These are phyloP conservation scores for Limnephilus lunatus DNA, from an alignment of 2,888 invertebrate genomes.

Conservation along the genomic window DNA sequence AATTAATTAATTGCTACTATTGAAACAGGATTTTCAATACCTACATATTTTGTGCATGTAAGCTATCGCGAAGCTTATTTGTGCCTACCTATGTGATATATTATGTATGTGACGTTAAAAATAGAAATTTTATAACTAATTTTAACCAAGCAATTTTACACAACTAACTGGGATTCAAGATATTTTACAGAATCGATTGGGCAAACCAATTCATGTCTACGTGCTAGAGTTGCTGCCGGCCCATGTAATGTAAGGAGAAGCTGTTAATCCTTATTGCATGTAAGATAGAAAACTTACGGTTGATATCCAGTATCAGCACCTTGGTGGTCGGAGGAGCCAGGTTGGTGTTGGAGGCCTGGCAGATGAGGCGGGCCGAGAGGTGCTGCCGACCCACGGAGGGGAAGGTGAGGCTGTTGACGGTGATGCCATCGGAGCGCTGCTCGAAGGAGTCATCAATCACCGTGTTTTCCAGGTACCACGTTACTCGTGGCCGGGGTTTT, in stretches of 20 bases:
- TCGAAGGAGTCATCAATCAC: conserved; percentile 91
- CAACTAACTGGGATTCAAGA: too few species aligned
- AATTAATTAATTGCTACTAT: too few species aligned
- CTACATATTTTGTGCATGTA: too few species aligned
- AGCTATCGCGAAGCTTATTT: too few species aligned
- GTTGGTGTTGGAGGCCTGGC: conserved; percentile 93
- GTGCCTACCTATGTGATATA: too few species aligned
- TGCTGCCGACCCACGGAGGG: conserved; percentile 90
- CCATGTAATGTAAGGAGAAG: conserved; percentile 78
- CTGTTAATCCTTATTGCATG: conserved; percentile 11
- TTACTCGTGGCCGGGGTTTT: conserved; percentile 86
- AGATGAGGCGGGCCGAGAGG: conserved; percentile 88
- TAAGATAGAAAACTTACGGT: conserved; percentile 82
- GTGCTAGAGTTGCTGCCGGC: too few species aligned
- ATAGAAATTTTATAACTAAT: too few species aligned
- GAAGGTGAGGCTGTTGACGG: conserved; percentile 88
- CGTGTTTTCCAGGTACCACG: conserved; percentile 91
- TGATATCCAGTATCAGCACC: conserved; percentile 88
- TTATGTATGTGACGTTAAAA: too few species aligned
- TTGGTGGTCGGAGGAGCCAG: conserved; percentile 87
- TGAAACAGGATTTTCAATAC: too few species aligned
- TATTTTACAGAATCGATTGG: too few species aligned
- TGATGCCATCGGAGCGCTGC: conserved; percentile 82
- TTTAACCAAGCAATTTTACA: too few species aligned
- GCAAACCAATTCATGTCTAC: too few species aligned